Base-by-base conservation (phyloP, 2,797 vertebrate species). In the Catharus ustulatus region DNA sequence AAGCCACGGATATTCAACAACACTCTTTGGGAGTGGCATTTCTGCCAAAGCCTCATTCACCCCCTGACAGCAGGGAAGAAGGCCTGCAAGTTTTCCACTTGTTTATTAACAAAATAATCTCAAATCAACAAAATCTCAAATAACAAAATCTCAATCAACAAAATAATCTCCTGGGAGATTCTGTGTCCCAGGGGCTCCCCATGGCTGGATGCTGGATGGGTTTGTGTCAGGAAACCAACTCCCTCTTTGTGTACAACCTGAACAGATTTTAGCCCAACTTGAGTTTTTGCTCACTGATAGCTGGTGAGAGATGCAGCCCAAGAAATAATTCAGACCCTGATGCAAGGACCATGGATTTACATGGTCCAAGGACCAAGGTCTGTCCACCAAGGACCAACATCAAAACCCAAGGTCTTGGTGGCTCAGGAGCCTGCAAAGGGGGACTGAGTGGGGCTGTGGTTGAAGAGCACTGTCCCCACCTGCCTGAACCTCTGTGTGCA, bases 171-270 rank as follows among this genome's bases (percentile, higher is more conserved):
- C 81, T 68, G 23, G 22, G 77, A 40, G 58, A 34, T 26, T 30
- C 54, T 57, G n/a, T 1, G 0, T 55, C 27, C 51, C 7, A 18
- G 40, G 55, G 12, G 15, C 42, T 24, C 45, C 61, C 49, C 2
- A 0, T 20, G 32, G 32, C 46, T 87, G 74, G 27, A 3, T 22
- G 48, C 24, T 87, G 79, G 32, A 3, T 88, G 78, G 29, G 48
- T 49, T 75, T 82, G 46, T 90, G 78, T 49, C 58, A 62, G 9
- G 40, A 59, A 32, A 69, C 6, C 3, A 18, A 3, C 51, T 63
- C 66, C 52, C 43, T 52, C 63, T 6, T 2, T 0, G 0, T 23
- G 26, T 10, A 46, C 26, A 51, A 1, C 43, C 54, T 59, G 11
- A 17, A 87, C 8, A 29, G 57, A 38, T 40, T 59, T 55, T 21